Evolutionary conservation across 2,113 vertebrate species (phyloP), one percentile per base, ranked within the genome.

Genomic region (Monopterus albus): DNA sequence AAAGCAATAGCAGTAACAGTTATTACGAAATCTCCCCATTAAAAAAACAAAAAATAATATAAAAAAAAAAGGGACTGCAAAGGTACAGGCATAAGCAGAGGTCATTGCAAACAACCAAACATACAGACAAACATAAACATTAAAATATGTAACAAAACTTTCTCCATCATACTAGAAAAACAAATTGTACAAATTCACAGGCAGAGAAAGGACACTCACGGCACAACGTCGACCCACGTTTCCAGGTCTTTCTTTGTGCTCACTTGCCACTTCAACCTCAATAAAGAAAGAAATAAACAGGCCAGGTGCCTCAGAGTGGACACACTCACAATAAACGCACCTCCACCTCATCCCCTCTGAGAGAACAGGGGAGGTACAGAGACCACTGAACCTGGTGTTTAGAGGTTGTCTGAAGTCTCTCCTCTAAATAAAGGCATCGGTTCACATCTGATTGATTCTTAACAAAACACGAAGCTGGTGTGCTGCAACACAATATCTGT

Each of bases 261-360:
- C 79, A 33, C 58, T 76, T 63, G 31, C 38, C 60, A 64, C 52
- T 56, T 80, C 82, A 91, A 92, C 93, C 91, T 91, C 92, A 61
- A 78, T 91, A 91, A 92, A 93, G 86, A 92, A 94, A 94, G 82
- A 92, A 94, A 93, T 86, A 88, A 93, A 92, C 56, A 85, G 92
- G 91, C 90, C 67, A 66, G 78, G 84, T 79, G 88, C 86, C 88
- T 89, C 86, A 66, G 90, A 90, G 90, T 82, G 81, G 91, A 84
- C 56, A n/a, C 84, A 90, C 89, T 90, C 88, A 81, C 77, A 91
- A 91, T 89, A 87, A 92, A 91, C 14, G 81, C 76, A 81, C 83
- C 87, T 74, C 80, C 61, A 5, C 75, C 75, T 82, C n/a, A 1
- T 75, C 62, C 70, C 77, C 7, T 1, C 49, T 39, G 52, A 72